Evolutionary conservation across 1,140 invertebrate species (phyloP).

Genomic region (Drosophila saltans): DNA sequence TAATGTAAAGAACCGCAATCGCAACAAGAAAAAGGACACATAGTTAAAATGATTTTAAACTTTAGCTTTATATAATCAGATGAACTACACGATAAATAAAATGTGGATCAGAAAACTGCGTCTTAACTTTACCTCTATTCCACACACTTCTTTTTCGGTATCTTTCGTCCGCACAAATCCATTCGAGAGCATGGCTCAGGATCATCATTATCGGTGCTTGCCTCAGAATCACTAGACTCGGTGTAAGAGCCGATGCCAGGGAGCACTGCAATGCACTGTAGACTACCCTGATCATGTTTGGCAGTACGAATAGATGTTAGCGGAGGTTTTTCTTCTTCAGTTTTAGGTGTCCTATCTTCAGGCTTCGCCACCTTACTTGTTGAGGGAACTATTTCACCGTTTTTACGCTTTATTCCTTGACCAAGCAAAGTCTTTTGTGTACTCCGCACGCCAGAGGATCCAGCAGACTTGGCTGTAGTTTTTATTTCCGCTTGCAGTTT

Average conservation of each 20-base stretch:
- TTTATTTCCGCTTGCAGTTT: slow-evolving; percentile 74
- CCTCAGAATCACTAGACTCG: slow-evolving; percentile 88
- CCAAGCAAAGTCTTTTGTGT: slow-evolving; percentile 73
- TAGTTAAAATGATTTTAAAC: slow-evolving; percentile 40
- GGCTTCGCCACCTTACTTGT: slow-evolving; percentile 54
- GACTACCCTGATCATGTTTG: slow-evolving; percentile 74
- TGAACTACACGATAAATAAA: slow-evolving; percentile 10
- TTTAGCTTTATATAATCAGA: slow-evolving; percentile 28
- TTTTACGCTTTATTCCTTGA: slow-evolving; percentile 85
- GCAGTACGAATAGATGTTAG: slow-evolving; percentile 39
- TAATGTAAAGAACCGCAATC: slow-evolving; percentile 93
- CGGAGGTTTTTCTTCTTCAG: slow-evolving; percentile 8
- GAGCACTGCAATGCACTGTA: slow-evolving; percentile 89
- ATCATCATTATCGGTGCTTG: slow-evolving; percentile 86
- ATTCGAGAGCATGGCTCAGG: slow-evolving; percentile 79
- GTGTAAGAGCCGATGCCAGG: slow-evolving; percentile 91
- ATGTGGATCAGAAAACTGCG: slow-evolving; percentile 36
- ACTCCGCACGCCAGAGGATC: slow-evolving; percentile 35
- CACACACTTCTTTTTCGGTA: slow-evolving; percentile 82
- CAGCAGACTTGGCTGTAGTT: slow-evolving; percentile 58
- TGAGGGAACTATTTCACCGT: slow-evolving; percentile 82
- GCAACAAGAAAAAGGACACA: slow-evolving; percentile 76
- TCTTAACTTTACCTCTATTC: slow-evolving; percentile 44
- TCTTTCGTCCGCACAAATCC: slow-evolving; percentile 86
- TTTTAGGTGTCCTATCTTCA: slow-evolving; percentile 5